Evolutionary conservation across 2,797 vertebrate genomes (phyloP).

Genomic region (Phrynocephalus vlangalii): DNA sequence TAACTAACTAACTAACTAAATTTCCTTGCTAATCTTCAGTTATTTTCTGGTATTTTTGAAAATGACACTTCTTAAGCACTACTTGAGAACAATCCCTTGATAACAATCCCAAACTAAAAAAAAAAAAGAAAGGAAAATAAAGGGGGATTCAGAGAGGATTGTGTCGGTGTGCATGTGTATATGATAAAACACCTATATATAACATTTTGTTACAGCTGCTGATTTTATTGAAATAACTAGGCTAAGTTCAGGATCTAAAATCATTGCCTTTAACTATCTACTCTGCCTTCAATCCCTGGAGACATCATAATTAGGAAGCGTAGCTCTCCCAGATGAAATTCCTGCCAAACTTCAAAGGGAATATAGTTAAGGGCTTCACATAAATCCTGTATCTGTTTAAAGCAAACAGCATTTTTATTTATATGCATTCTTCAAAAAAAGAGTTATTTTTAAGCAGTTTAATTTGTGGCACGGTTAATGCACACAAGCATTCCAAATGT

Average conservation of each 20-base stretch:
- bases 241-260: slow-evolving; percentile 66
- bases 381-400: slow-evolving; percentile 61
- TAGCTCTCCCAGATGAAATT: slow-evolving; percentile 58
- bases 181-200: not conserved
- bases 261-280: slow-evolving; percentile 64
- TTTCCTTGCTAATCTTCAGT: not conserved
- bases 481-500: not conserved
- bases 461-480: not conserved
- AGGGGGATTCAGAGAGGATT: too few species aligned
- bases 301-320: slow-evolving; percentile 67
- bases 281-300: slow-evolving; percentile 47
- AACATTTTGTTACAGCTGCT: slow-evolving; percentile 45
- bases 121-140: not conserved
- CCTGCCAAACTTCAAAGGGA: slow-evolving; percentile 67
- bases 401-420: slow-evolving; percentile 37
- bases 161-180: not conserved
- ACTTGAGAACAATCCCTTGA: not conserved
- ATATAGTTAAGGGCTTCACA: slow-evolving; percentile 49
- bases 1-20: too few species aligned
- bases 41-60: not conserved
- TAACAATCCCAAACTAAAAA: not conserved
- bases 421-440: slow-evolving; percentile 38
- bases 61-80: rapidly evolving
- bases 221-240: slow-evolving; percentile 64
- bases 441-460: slow-evolving; percentile 12